Base-by-base conservation (phyloP, 2,888 invertebrate species). In the Alentia gelatinosa region DNA sequence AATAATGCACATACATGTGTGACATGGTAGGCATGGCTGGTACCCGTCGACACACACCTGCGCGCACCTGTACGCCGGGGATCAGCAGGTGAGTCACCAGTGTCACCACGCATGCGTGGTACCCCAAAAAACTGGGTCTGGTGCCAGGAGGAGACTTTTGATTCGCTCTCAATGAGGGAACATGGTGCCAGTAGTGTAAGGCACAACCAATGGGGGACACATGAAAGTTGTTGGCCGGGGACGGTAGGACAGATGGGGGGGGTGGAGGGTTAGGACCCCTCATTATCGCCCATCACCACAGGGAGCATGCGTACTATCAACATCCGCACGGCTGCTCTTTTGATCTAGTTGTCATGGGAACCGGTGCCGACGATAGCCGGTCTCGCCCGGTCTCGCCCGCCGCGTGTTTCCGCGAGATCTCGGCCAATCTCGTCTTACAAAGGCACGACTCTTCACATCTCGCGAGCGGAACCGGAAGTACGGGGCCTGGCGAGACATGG, bases 261-360 rank as follows among this genome's bases (percentile, higher is more conserved):
- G 79, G 79, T 35, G 15, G 30, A 74, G 74, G 79, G 79, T 79
- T 37, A 79, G 35, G 23, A 33, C 30, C 7, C 74, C 39, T 83
- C 40, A 86, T 86, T 86, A 86, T 86, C 86, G 42, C 30, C 86
- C 47, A 42, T 30, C 30, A 50, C 47, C 42, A 86, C 47, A 47
- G 83, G 86, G 35, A 47, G 42, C 33, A 47, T 26, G 19, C 15
- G 7, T 33, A 30, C 30, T 86, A 86, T 86, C 86, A 47, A 30
- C 86, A 86, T 86, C 86, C 86, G 86, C n/a, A n/a, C 42, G n/a
- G 50, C 86, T 42, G 47, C 50, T 50, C 50, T 50, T 86, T 86
- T 86, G 86, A 86, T 86, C 47, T 42, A 30, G 86, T 86, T 86
- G 50, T 50, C 86, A 86, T 86, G 86, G 86, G 86, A 86, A 86